A percentile compares a stretch with the other conserved stretches of the same genome.
Evolutionary conservation across 2,797 vertebrate species (phyloP).

Genomic region (Hoplostethus mediterraneus): DNA sequence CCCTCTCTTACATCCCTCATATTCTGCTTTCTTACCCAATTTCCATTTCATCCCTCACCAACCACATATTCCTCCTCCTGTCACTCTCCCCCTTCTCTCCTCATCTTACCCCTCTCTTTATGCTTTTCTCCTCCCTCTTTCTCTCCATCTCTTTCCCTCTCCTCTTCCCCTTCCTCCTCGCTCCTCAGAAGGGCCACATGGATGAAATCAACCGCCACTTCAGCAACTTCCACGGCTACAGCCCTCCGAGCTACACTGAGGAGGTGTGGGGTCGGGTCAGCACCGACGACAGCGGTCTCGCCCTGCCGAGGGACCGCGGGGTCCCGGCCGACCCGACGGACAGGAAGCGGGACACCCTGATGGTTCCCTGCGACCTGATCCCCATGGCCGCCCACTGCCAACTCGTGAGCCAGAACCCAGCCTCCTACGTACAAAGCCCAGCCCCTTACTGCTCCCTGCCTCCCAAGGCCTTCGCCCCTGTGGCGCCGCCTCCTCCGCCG

Average conservation of each 20-base stretch:
- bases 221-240: conserved; percentile 78
- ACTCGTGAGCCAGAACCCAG: not conserved
- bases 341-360: conserved; percentile 16
- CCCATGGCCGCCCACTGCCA: not conserved
- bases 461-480: not conserved
- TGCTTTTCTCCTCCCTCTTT: too few species aligned
- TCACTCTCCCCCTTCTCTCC: too few species aligned
- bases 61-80: not conserved
- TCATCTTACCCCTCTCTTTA: not conserved
- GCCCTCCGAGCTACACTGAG: conserved; percentile 67
- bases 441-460: conserved; percentile 43
- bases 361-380: not conserved
- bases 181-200: conserved; percentile 79
- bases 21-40: not conserved
- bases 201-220: conserved; percentile 84
- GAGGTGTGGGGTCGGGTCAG: conserved; percentile 79
- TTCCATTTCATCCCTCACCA: not conserved
- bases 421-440: conserved; percentile 8
- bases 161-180: not conserved
- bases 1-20: too few species aligned
- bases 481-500: not conserved
- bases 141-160: not conserved
- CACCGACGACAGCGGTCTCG: conserved; percentile 30
- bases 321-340: not conserved
- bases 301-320: conserved; percentile 2